Conservation (phyloP, 2,113 vertebrate species). For the Tychaedon coryphoeus region DNA sequence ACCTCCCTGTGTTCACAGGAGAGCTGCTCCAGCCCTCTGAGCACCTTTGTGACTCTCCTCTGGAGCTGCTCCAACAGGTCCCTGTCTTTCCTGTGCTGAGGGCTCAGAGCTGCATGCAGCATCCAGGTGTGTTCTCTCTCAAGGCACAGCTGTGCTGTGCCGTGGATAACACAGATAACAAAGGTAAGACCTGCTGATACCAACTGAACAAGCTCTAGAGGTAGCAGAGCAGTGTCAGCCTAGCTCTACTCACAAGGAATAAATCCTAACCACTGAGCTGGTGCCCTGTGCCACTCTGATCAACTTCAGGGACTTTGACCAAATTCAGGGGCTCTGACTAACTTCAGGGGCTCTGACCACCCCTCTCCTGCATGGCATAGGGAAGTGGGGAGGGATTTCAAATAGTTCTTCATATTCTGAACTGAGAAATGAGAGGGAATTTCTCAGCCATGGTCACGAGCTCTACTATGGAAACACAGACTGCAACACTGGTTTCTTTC, state of each 20-base stretch:
- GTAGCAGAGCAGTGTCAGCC: not conserved
- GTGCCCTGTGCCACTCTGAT: not conserved
- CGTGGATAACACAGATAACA: not conserved
- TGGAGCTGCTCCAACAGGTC: not conserved
- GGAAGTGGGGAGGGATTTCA: not conserved
- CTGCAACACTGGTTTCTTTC: not conserved
- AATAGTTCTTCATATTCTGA: not conserved
- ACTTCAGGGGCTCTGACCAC: not conserved
- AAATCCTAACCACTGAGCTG: not conserved
- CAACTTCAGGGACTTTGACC: not conserved
- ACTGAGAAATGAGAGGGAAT: not conserved
- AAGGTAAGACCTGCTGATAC: not conserved
- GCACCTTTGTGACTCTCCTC: not conserved
- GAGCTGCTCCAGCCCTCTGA: not conserved
- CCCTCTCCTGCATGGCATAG: not conserved
- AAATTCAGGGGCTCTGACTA: not conserved
- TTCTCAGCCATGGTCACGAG: not conserved
- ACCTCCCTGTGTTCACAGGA: not conserved
- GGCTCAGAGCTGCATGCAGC: not conserved
- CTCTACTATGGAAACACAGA: not conserved
- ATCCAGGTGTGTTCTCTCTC: not conserved
- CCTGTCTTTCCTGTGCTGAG: not conserved
- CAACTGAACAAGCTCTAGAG: not conserved
- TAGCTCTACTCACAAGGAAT: not conserved
- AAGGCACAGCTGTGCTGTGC: accelerated